Evolutionary conservation across 2,113 vertebrate genomes (phyloP).

Genomic region (Tachycineta bicolor): DNA sequence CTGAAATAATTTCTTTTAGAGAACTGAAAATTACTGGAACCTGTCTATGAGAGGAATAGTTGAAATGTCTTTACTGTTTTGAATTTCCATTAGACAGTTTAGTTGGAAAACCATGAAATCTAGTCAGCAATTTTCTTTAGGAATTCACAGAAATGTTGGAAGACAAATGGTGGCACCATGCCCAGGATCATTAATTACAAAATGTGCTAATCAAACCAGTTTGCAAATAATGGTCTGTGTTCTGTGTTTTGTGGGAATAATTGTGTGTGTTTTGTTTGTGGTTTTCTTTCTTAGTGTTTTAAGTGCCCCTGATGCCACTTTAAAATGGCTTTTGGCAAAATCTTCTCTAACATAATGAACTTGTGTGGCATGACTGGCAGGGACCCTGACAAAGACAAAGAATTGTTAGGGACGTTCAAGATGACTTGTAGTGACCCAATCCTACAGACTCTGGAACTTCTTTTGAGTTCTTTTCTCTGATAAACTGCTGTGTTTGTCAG

Average conservation of each 20-base stretch:
- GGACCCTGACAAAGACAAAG: background rate
- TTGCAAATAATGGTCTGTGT: background rate
- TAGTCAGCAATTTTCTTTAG: background rate
- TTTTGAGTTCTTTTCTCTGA: background rate
- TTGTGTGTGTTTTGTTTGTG: background rate
- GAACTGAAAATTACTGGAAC: background rate
- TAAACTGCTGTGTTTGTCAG: background rate
- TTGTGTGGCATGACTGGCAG: background rate
- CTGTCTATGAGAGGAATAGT: background rate
- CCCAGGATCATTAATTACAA: constrained; percentile 6
- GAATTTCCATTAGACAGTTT: background rate
- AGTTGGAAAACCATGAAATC: background rate
- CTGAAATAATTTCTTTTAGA: background rate
- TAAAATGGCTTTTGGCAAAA: background rate
- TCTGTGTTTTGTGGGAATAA: background rate
- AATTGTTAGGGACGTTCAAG: background rate
- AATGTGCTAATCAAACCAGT: background rate
- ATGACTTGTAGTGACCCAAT: background rate
- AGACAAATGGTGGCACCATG: background rate
- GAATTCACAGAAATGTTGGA: background rate
- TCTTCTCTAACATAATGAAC: background rate
- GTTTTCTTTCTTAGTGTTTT: background rate
- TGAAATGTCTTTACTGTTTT: background rate
- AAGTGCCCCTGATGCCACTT: background rate
- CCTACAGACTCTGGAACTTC: background rate